Base-by-base conservation (phyloP, 2,113 vertebrate genomes). In the Tetrax tetrax region DNA sequence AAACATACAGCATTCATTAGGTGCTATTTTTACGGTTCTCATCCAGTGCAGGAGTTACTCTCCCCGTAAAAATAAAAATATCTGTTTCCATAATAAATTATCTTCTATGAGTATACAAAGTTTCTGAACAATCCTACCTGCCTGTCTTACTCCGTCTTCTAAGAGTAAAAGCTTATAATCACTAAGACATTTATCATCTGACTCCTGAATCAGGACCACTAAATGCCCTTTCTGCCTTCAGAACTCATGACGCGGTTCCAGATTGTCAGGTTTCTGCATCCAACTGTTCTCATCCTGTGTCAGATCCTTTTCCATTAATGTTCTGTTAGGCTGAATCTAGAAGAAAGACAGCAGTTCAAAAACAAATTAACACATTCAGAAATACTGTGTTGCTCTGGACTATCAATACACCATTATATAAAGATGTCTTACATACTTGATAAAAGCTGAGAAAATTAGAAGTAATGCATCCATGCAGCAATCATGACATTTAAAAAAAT, bases 261-360 rank as follows among this genome's bases (percentile, higher is more conserved):
- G 72, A 83, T 75, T 72, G 74, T 87, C 65, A n/a, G 75, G 27
- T 51, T 78, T 79, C 57, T 94, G 89, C 35, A 70, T 80, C 70
- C 45, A 87, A 4, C 57, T 72, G 61, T 64, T 61, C 33, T 57
- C 83, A 7, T 72, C 91, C 77, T 90, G 92, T 14, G 69, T 45
- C 45, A 27, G 33, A 37, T 96, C 61, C 50, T 94, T 93, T 74
- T 51, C 83, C 18, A 4, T 0, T 25, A 74, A n/a, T 5, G 20
- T 91, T 72, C 47, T 87, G 66, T 89, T 90, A n/a, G 80, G 87
- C 47, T 92, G 96, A 88, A 98, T 90, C 97, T 98, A 75, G 48
- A 95, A 95, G 76, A 96, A 31, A 96, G 28, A 83, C 17, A 83
- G 71, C 3, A 77, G 22, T 77, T 71, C 71, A 64, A 69, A 84